Base-by-base conservation (phyloP, 2,797 vertebrate species). In the Pyrrhura leucotis region DNA sequence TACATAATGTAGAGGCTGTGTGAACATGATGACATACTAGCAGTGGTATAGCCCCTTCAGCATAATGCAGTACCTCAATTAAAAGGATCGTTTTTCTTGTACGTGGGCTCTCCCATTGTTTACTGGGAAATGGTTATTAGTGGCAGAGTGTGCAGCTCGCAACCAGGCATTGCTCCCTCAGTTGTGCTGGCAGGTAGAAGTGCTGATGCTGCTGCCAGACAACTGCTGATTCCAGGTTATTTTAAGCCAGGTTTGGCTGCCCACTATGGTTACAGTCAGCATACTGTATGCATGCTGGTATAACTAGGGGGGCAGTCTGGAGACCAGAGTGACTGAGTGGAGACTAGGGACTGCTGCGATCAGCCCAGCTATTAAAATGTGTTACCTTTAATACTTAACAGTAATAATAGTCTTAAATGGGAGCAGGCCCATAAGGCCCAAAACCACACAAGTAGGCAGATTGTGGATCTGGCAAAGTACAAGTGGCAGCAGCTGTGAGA, bases 211-310 rank as follows among this genome's bases (percentile, higher is more conserved):
- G 88, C 85, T 88, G 90, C 53, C 53, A 20, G 66, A 54, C 74
- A 78, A 40, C 71, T 95, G 96, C 96, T 96, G 96, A 90, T 75
- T 81, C 77, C 61, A 72, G 59, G 44, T 63, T 84, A 45, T 91
- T 93, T 87, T 87, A 88, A 96, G 89, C 83, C 63, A 73, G 85
- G 50, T 54, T 59, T 86, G 90, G 54, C 62, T 95, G 76, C n/a
- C 45, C 16, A 1, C 8, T 75, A 1, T 23, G 42, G 88, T 83
- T 83, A 33, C 40, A 58, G 83, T 95, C 91, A 88, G 83, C 79
- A 69, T 72, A 19, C n/a, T 78, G 88, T 95, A 90, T 86, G 83
- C 79, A 62, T 72, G 17, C n/a, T 78, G 88, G 66, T 23, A 2
- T 37, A 81, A 42, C 68, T 58, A 58, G 82, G 88, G 62, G 48